A percentile compares a stretch with the other conserved stretches of the same genome.
Conservation (phyloP, 1,140 invertebrate genomes). For the Ooceraea biroi region DNA sequence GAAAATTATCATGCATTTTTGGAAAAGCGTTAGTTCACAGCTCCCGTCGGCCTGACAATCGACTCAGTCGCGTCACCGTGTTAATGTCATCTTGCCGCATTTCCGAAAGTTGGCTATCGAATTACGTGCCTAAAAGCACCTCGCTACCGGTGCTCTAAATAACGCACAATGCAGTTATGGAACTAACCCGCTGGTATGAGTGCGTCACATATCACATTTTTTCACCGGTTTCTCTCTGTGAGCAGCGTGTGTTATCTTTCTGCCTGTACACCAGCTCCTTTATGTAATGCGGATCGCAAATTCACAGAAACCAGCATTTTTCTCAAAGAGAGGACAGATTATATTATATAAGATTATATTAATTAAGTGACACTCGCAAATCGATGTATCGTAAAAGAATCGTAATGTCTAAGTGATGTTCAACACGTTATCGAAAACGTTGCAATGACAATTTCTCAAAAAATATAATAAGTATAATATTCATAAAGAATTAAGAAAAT, state of each 20-base stretch:
- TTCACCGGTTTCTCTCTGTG: conserved; percentile 48
- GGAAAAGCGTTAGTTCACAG: not conserved
- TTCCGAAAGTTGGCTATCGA: conserved; percentile 76
- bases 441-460: not conserved
- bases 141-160: conserved; percentile 72
- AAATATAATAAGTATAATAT: not conserved
- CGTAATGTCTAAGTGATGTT: not conserved
- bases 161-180: conserved; percentile 74
- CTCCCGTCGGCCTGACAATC: conserved; percentile 24
- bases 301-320: not conserved
- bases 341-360: not conserved
- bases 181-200: conserved; percentile 66
- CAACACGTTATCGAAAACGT: not conserved
- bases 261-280: conserved; percentile 12
- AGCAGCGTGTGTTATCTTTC: conserved; percentile 29
- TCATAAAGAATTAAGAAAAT: too few species aligned
- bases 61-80: conserved; percentile 51
- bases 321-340: not conserved
- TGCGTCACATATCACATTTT: conserved; percentile 55
- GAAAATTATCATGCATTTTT: conserved; percentile 20
- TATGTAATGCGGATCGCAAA: conserved; percentile 25
- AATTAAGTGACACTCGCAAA: not conserved
- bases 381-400: conserved; percentile 4
- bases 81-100: conserved; percentile 68
- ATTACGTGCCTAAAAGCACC: conserved; percentile 76